Base-by-base conservation (phyloP, 2,888 invertebrate genomes). In the Bedellia somnulentella region DNA sequence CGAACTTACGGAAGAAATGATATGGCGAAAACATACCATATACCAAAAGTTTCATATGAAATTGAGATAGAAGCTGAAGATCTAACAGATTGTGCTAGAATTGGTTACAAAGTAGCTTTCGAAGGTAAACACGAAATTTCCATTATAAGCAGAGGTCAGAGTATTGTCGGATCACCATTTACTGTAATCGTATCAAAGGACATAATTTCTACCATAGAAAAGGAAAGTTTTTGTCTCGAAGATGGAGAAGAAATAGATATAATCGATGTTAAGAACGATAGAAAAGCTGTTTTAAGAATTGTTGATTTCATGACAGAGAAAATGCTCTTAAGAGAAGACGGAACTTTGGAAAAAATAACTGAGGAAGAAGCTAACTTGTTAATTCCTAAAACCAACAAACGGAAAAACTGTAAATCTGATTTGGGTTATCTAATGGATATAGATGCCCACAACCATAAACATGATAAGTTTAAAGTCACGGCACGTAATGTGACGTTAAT, bases 111-210 rank as follows among this genome's bases (percentile, higher is more conserved):
- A 2, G 78, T 80, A 1, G 62, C 54, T 25, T 50, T 64, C 36
- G 66, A 70, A 43, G 83, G 83, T 3, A 70, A 71, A 45, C 79
- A 82, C 44, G 77, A 80, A 52, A 60, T 83, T 21, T 77, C 68
- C 16, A 63, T 83, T 24, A 77, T 78, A 10, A 78, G 75, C 31
- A 67, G 78, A 47, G 80, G 80, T 1, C 73, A 75, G 45, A 63
- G 70, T 42, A 61, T 81, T 23, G 68, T 73, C 17, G 82, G 82
- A n/a, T 82, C 82, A 13, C 83, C 83, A 1, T 83, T 75, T 43
- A 51, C 51, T 30, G 60, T 81, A 3, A 75, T 62, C 32, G 71
- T 79, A 12, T 56, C 64, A 3, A 47, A 58, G 31, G 61, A 70
- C 35, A 64, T 71, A 21, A 36, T 71, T 4, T 45, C 45, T 22